Evolutionary conservation across 1,140 invertebrate species (phyloP).

Genomic region (Meloidogyne floridensis): DNA sequence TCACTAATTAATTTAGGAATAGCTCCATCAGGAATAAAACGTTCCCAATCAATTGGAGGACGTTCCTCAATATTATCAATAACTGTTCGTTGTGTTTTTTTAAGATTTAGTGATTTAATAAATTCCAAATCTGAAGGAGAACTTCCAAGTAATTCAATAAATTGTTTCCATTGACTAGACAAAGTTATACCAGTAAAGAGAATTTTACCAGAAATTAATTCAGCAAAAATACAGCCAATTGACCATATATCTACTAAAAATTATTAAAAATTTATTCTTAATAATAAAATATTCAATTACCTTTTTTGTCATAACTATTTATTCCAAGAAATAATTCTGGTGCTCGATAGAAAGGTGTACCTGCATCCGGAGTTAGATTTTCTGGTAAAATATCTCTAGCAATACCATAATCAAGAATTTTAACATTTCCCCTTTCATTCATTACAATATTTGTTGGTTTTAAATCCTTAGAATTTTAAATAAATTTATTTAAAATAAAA

Average conservation of each 20-base stretch:
- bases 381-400: constrained; percentile 79
- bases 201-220: constrained; percentile 97
- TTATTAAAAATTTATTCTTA: background rate
- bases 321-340: constrained; percentile 97
- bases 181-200: constrained; percentile 98
- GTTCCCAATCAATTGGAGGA: background rate
- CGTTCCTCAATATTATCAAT: constrained; percentile 8
- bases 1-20: constrained; percentile 27
- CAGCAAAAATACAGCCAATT: constrained; percentile 99
- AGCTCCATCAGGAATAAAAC: constrained; percentile 16
- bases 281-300: constrained; percentile 54
- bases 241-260: constrained; percentile 93
- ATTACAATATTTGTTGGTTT: constrained; percentile 35
- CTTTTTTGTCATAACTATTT: constrained; percentile 91
- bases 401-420: constrained; percentile 97
- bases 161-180: constrained; percentile 99
- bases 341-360: constrained; percentile 94
- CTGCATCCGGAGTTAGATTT: constrained; percentile 87
- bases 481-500: background rate
- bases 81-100: constrained; percentile 38
- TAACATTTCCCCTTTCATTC: constrained; percentile 70
- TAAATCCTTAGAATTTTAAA: constrained; percentile 24
- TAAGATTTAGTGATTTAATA: constrained; percentile 93
- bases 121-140: constrained; percentile 93
- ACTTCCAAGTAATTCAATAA: constrained; percentile 89